A percentile compares a stretch with the other conserved stretches of the same genome.
Conservation (phyloP, 2,888 invertebrate species). For the Galeopsomyia nigrocyanea region DNA sequence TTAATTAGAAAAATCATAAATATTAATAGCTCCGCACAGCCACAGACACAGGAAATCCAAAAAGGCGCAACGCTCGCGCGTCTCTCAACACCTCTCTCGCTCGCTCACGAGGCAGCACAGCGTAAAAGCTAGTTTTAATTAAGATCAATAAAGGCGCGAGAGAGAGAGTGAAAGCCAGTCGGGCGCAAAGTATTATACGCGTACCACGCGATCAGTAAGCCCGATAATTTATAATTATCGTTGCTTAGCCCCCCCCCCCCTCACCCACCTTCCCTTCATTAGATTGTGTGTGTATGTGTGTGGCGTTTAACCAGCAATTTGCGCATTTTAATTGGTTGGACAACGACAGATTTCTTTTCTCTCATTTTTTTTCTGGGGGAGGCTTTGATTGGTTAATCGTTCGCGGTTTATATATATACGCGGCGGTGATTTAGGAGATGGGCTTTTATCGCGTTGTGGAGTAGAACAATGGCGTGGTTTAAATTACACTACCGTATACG, state of each 20-base stretch:
- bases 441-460: too few relatives aligned
- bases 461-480: too few relatives aligned
- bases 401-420: too few relatives aligned
- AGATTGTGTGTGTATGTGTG: conserved; percentile 1
- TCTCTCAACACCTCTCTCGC: background rate
- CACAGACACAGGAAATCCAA: background rate
- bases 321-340: conserved; percentile 32
- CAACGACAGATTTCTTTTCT: background rate
- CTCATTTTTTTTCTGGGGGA: background rate
- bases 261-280: conserved; percentile 4
- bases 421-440: too few relatives aligned
- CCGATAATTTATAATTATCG: conserved; percentile 52
- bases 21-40: background rate
- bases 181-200: conserved; percentile 37
- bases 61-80: background rate
- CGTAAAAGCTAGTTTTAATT: conserved; percentile 47
- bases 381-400: conserved; percentile 8
- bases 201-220: conserved; percentile 46
- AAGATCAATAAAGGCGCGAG: conserved; percentile 40
- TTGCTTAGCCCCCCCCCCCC: conserved; percentile 7
- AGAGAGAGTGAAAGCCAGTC: conserved; percentile 28
- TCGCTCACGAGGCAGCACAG: conserved; percentile 15
- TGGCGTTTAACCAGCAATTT: conserved; percentile 41
- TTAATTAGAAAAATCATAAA: too few relatives aligned
- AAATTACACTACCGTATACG: too few relatives aligned